Conservation (phyloP, 2,113 vertebrate species). For the Zosterops lateralis region DNA sequence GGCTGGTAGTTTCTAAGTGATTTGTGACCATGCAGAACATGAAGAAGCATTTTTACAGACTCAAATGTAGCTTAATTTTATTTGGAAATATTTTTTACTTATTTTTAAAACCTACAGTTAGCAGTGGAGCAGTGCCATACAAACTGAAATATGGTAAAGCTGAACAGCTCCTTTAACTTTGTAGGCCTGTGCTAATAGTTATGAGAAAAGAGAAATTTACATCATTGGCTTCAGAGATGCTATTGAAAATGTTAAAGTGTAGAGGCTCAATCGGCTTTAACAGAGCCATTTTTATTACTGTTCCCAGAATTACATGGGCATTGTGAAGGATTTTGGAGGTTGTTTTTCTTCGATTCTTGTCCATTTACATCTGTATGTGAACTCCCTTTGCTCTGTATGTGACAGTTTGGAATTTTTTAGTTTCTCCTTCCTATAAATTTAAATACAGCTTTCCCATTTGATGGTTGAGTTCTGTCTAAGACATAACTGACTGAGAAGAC, state of each 20-base stretch:
- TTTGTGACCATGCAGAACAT: not conserved
- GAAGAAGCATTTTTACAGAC: not conserved
- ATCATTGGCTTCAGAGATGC: not conserved
- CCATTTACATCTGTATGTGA: not conserved
- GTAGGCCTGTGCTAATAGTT: not conserved
- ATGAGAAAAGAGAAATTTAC: not conserved
- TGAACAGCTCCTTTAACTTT: not conserved
- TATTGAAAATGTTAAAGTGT: not conserved
- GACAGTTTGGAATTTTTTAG: not conserved
- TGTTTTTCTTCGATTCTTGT: not conserved
- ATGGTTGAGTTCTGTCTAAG: not conserved
- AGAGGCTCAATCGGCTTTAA: not conserved
- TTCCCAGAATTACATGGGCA: not conserved
- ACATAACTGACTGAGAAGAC: not conserved
- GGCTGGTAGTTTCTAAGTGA: not conserved
- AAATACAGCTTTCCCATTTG: not conserved
- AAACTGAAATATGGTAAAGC: not conserved
- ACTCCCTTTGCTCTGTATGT: not conserved
- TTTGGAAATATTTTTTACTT: not conserved
- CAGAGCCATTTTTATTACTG: not conserved
- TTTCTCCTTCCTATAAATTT: not conserved
- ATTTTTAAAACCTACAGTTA: not conserved
- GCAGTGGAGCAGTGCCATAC: not conserved
- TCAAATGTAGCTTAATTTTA: not conserved
- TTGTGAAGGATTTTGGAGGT: not conserved